Conservation (phyloP, 2,888 invertebrate species). For the Papilio demoleus region DNA sequence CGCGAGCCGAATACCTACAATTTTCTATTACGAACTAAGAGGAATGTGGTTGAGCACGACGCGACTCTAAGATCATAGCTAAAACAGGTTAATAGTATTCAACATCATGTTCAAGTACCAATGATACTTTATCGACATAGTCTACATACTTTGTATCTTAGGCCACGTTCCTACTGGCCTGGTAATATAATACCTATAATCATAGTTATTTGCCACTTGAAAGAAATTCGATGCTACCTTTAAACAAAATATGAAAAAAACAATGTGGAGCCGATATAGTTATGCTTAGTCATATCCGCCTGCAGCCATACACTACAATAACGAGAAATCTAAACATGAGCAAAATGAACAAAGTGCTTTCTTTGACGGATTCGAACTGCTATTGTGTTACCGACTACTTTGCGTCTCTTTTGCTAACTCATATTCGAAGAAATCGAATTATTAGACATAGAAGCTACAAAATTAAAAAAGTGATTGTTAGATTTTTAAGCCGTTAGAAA, state of each 20-base stretch:
- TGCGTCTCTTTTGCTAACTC: conserved; percentile 21
- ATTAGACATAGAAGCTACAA: not conserved
- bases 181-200: conserved; percentile 36
- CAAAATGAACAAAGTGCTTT: conserved; percentile 57
- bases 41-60: conserved; percentile 63
- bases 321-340: conserved; percentile 57
- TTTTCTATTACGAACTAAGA: conserved; percentile 56
- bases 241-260: conserved; percentile 53
- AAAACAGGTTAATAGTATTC: conserved; percentile 63
- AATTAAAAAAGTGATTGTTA: not conserved
- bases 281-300: conserved; percentile 68
- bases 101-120: conserved; percentile 54
- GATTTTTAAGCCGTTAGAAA: conserved; percentile 40
- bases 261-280: conserved; percentile 63
- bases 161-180: conserved; percentile 42
- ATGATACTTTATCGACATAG: conserved; percentile 50
- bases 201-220: conserved; percentile 45
- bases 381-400: conserved; percentile 22
- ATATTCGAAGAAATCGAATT: conserved; percentile 4
- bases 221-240: conserved; percentile 48
- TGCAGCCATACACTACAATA: conserved; percentile 56
- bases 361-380: conserved; percentile 46
- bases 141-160: conserved; percentile 47
- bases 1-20: conserved; percentile 51
- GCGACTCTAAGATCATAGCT: conserved; percentile 53